Percentiles rank a stretch among this genome's conserved stretches.
phyloP scores from a whole-genome alignment of 64 coral and sea anemone genomes.

The Montipora cactus region DNA sequence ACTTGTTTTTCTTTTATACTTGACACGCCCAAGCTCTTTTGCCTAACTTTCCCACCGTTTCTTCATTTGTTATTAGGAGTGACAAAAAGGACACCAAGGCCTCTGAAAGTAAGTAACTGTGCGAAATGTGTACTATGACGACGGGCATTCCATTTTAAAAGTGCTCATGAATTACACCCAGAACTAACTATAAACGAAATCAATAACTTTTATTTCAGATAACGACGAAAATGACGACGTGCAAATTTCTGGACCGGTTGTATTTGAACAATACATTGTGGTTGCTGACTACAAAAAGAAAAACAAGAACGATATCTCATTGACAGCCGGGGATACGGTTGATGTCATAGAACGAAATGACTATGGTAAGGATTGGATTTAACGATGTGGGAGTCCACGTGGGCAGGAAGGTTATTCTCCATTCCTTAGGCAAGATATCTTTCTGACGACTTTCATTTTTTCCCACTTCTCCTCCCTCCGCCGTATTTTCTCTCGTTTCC shows the following conservation, averaged over 20 bases:
- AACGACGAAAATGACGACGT: slow-evolving; percentile 3
- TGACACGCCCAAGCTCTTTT: too few relatives aligned
- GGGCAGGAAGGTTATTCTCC: too few relatives aligned
- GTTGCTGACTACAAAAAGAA: slow-evolving; percentile 74
- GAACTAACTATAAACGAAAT: not conserved
- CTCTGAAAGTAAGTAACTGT: not conserved
- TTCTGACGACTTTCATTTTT: too few relatives aligned
- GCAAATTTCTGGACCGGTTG: slow-evolving; percentile 58
- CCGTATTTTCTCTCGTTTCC: too few relatives aligned
- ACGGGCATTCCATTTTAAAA: not conserved
- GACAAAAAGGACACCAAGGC: not conserved
- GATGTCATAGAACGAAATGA: slow-evolving; percentile 74
- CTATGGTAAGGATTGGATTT: slow-evolving; percentile 32
- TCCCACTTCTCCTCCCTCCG: too few relatives aligned
- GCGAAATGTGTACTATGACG: too few relatives aligned
- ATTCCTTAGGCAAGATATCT: too few relatives aligned
- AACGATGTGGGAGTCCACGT: too few relatives aligned
- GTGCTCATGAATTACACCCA: not conserved
- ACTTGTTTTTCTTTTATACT: too few relatives aligned
- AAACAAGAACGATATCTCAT: slow-evolving; percentile 57
- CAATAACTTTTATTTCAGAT: not conserved
- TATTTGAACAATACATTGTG: slow-evolving; percentile 65
- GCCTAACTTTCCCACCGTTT: not conserved
- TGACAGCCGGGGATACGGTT: slow-evolving; percentile 59
- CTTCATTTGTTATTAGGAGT: not conserved